A percentile compares a stretch with the other conserved stretches of the same genome.
Conservation (phyloP, 2,113 vertebrate species). For the Pseudorectes ferrugineus region DNA sequence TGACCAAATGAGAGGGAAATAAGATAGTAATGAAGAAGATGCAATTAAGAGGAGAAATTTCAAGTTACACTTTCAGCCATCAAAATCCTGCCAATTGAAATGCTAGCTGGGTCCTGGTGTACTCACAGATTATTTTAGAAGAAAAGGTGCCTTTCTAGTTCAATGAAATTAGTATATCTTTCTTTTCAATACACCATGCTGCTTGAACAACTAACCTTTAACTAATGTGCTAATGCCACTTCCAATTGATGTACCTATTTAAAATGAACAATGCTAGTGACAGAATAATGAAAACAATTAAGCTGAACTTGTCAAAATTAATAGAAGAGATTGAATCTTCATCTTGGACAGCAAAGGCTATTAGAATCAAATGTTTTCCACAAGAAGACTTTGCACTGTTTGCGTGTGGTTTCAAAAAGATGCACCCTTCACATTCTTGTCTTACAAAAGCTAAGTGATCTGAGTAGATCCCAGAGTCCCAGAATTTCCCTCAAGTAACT, state of each 20-base stretch:
- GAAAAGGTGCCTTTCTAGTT: neutral
- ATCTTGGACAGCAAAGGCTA: neutral
- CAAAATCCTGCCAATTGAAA: neutral
- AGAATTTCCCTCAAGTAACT: neutral
- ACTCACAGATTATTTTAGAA: neutral
- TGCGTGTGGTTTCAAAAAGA: neutral
- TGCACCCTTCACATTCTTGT: neutral
- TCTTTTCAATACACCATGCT: neutral
- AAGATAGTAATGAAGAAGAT: neutral
- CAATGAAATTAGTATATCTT: neutral
- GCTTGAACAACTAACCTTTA: constrained; percentile 57
- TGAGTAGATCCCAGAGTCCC: neutral
- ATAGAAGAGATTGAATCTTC: constrained; percentile 38
- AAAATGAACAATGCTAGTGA: constrained; percentile 55
- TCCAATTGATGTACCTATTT: constrained; percentile 43
- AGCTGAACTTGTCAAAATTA: constrained; percentile 61
- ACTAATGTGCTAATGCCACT: constrained; percentile 51
- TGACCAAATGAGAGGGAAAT: neutral
- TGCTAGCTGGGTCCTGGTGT: neutral
- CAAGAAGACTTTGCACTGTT: neutral
- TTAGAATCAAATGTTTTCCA: constrained; percentile 4
- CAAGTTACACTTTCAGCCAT: neutral
- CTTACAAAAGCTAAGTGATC: neutral
- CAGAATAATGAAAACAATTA: constrained; percentile 63
- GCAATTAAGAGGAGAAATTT: neutral